phyloP scores from a whole-genome alignment of 2,113 vertebrate species.

The Myxocyprinus asiaticus region DNA sequence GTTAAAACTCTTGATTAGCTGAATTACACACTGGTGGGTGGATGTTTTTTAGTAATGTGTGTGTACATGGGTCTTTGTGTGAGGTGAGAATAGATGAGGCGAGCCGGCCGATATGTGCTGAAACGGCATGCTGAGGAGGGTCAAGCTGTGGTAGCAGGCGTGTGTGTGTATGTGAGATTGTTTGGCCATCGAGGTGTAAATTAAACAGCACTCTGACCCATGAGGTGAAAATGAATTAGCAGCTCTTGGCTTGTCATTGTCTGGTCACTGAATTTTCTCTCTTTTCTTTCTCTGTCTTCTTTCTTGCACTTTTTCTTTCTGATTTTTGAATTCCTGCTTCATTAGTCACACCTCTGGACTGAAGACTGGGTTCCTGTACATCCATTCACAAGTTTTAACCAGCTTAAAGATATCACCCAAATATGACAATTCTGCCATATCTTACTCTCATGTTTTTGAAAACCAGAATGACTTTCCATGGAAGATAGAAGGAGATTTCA shows the following conservation, averaged over 20 bases:
- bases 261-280: neutral
- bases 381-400: too few relatives aligned
- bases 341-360: neutral
- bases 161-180: conserved; percentile 23
- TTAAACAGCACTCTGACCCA: conserved; percentile 52
- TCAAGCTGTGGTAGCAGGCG: conserved; percentile 36
- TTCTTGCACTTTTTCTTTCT: neutral
- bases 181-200: conserved; percentile 52
- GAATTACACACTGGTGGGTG: neutral
- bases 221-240: conserved; percentile 53
- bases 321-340: too few relatives aligned
- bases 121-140: neutral
- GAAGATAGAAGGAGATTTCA: too few relatives aligned
- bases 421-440: too few relatives aligned
- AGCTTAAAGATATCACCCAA: too few relatives aligned
- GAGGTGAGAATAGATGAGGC: too few relatives aligned
- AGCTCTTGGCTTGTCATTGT: conserved; percentile 6
- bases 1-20: too few relatives aligned
- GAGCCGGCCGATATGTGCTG: too few relatives aligned
- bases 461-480: too few relatives aligned
- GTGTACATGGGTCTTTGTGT: too few relatives aligned
- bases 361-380: too few relatives aligned
- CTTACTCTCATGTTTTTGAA: too few relatives aligned
- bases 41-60: neutral
- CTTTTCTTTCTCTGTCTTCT: neutral